Evolutionary conservation across 2,888 invertebrate genomes (phyloP), one percentile per base, ranked within the genome.

Genomic region (Acanthosepion pharaonis): DNA sequence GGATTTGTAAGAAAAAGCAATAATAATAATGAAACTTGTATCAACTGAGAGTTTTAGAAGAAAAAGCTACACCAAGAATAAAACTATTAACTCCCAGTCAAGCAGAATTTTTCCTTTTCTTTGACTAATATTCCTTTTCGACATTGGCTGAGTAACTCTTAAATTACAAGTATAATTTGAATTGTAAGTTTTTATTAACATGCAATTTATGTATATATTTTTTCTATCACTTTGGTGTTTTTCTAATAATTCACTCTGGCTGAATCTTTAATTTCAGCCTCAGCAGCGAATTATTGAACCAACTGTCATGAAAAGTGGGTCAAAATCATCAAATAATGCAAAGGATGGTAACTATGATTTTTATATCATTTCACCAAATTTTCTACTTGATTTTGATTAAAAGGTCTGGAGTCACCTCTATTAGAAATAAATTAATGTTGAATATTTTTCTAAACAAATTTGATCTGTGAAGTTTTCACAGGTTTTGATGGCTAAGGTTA

Each of bases 211-310:
- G 3, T 42, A 42, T 42, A 42, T 42, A 42, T 42, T 49, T 18
- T 42, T 48, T 23, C 20, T 42, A 48, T 23, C 9, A 8, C 51
- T 49, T 49, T 42, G 5, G 25, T 92, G 51, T 51, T 51, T 51
- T 48, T 92, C 20, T 92, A 53, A 53, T 0, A 33, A 3, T 42
- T 42, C 42, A 42, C 42, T 42, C 42, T 42, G 42, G 42, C 42
- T 42, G 42, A 42, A 42, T 42, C 42, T 92, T 93, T 48, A 64
- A 78, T 93, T 94, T 64, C 93, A 94, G 94, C 94, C 94, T 33
- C 64, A 93, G 49, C 91, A 55, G 49, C 55, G 94, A 78, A 94
- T 94, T 78, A 49, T 78, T 53, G 94, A 92, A 20, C 94, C 94
- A 2, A 92, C 92, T 49, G 48, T 28, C n/a, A 55, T 28, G n/a